Conservation (phyloP, 2,113 vertebrate genomes). For the Nycticorax nycticorax region DNA sequence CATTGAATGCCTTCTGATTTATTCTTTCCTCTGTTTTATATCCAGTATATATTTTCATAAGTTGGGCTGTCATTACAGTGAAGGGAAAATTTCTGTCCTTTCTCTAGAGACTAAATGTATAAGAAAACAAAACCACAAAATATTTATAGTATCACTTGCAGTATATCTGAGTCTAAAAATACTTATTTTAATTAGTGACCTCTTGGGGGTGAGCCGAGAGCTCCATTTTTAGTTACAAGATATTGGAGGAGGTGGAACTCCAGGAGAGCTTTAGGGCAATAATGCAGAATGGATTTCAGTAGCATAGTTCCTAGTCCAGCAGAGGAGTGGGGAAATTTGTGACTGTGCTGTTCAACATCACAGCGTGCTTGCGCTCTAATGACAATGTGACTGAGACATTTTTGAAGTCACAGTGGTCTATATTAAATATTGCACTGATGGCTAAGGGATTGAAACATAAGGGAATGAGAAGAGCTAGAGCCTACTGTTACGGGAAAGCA, state of each 20-base stretch:
- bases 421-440: not conserved
- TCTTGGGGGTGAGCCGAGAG: not conserved
- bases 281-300: not conserved
- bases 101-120: not conserved
- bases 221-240: slow-evolving; percentile 45
- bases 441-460: not conserved
- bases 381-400: not conserved
- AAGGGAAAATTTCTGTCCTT: slow-evolving; percentile 14
- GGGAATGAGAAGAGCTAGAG: not conserved
- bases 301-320: not conserved
- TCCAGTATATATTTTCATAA: not conserved
- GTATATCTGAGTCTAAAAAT: slow-evolving; percentile 46
- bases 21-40: not conserved
- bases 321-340: not conserved
- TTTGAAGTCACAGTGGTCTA: not conserved
- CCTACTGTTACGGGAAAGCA: not conserved
- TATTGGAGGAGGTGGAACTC: slow-evolving; percentile 7
- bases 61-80: not conserved
- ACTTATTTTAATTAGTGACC: slow-evolving; percentile 25
- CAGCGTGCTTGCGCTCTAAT: not conserved
- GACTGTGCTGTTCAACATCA: not conserved
- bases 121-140: slow-evolving; percentile 14
- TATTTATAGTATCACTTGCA: slow-evolving; percentile 17
- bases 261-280: not conserved
- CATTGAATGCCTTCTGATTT: not conserved